These are phyloP conservation scores for Florisuga fusca DNA, from an alignment of 2,797 vertebrate species.

Conservation along the genomic window DNA sequence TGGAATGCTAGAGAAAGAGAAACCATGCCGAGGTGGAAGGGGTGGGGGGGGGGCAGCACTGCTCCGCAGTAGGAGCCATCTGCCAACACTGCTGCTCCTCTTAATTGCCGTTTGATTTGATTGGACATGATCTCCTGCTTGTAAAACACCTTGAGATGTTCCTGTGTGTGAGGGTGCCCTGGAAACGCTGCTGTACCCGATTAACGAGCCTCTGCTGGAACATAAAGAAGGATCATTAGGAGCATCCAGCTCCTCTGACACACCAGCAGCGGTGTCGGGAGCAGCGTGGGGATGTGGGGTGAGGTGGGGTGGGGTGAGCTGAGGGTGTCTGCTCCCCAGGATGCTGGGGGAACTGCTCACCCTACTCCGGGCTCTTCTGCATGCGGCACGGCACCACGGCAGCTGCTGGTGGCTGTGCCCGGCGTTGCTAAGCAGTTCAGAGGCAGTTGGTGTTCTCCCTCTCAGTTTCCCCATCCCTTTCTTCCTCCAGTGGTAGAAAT, in stretches of 20 bases:
- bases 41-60: neutral
- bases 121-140: constrained; percentile 65
- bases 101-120: constrained; percentile 74
- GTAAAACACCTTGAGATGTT: constrained; percentile 72
- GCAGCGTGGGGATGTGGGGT: neutral
- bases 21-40: accelerated
- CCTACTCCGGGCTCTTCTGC: accelerated
- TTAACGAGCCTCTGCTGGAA: constrained; percentile 69
- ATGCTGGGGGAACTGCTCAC: neutral
- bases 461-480: neutral
- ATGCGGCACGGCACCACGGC: accelerated
- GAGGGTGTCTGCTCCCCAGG: neutral
- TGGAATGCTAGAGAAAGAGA: neutral
- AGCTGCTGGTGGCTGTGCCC: neutral
- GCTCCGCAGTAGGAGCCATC: neutral
- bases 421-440: neutral
- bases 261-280: neutral
- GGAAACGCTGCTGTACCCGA: constrained; percentile 54
- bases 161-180: constrained; percentile 54
- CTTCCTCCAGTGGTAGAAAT: neutral
- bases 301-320: too few relatives aligned
- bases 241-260: constrained; percentile 27
- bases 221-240: constrained; percentile 69
- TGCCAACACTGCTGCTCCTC: constrained; percentile 13
- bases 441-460: neutral